These are phyloP conservation scores for Pterocles gutturalis DNA, from an alignment of 2,113 vertebrate species.

Conservation along the genomic window DNA sequence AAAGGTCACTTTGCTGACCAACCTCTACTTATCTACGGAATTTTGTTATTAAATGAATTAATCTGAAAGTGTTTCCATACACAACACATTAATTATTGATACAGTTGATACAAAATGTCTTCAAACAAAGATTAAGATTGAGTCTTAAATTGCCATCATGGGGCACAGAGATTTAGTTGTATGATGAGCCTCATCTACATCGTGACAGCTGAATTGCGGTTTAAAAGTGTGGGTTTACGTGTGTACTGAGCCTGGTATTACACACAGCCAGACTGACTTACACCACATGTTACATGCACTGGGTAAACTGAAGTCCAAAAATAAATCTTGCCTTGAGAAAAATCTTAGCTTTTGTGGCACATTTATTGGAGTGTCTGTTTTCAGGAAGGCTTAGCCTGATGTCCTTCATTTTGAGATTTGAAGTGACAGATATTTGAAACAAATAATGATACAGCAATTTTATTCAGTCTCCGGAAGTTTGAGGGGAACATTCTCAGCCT, in stretches of 20 bases:
- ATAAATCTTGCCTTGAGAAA: slow-evolving; percentile 15
- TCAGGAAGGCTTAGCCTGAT: slow-evolving; percentile 27
- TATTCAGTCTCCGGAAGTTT: slow-evolving; percentile 51
- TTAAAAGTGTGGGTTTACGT: neutral
- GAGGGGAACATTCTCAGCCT: slow-evolving; percentile 63
- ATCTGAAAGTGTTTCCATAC: slow-evolving; percentile 10
- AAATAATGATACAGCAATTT: slow-evolving; percentile 64
- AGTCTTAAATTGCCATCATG: slow-evolving; percentile 9
- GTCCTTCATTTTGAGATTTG: slow-evolving; percentile 34
- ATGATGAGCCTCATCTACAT: neutral
- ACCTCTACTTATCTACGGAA: slow-evolving; percentile 41
- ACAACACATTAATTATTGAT: slow-evolving; percentile 66
- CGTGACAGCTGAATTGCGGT: neutral
- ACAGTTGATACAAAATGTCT: slow-evolving; percentile 18
- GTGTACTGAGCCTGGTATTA: neutral
- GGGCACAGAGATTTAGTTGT: neutral
- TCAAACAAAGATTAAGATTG: slow-evolving; percentile 30
- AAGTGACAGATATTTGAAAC: slow-evolving; percentile 69
- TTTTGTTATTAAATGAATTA: slow-evolving; percentile 68
- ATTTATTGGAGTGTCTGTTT: slow-evolving; percentile 40
- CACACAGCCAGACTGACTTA: neutral
- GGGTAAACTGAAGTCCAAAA: neutral
- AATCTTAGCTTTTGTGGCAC: slow-evolving; percentile 31
- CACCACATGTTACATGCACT: neutral
- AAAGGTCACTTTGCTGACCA: slow-evolving; percentile 25